phyloP scores from a whole-genome alignment of 2,113 vertebrate genomes.

The Ovis aries region ARS-UI_Ramb_v3.0 NC_056074.1:44715001-44715500 shows the following conservation, averaged over 20 bases:
- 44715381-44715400: background rate
- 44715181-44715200: background rate
- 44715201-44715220: background rate
- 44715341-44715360: background rate
- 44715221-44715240: fast-evolving
- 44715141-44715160: background rate
- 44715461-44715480: fast-evolving
- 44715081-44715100: background rate
- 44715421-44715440: too few species aligned
- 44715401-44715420: background rate
- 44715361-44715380: background rate
- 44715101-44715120: background rate
- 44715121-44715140: background rate
- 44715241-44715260: background rate
- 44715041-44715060: background rate
- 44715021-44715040: background rate
- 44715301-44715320: fast-evolving
- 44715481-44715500: fast-evolving
- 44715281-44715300: background rate
- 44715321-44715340: fast-evolving
- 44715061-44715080: background rate
- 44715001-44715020: background rate
- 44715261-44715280: background rate
- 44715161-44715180: background rate
- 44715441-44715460: fast-evolving